Conservation (phyloP, 2,888 invertebrate species). For the Orthonychiurus folsomi region DNA sequence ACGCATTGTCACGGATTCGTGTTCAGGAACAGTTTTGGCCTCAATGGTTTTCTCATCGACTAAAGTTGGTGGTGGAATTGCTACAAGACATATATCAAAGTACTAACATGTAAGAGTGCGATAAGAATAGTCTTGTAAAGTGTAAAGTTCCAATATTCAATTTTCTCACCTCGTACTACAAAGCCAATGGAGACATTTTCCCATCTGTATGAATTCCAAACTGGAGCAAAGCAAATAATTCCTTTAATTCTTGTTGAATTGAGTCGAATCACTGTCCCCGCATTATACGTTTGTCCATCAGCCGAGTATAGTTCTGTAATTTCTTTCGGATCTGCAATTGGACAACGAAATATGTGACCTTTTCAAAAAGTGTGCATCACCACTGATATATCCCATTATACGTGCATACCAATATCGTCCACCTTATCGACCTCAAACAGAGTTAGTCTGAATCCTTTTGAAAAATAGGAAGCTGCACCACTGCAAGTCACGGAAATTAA, state of each 20-base stretch:
- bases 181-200: conserved; percentile 4
- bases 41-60: neutral
- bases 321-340: too few relatives aligned
- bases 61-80: neutral
- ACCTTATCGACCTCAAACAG: too few relatives aligned
- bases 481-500: neutral
- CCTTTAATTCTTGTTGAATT: neutral
- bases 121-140: too few relatives aligned
- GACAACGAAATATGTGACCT: too few relatives aligned
- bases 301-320: too few relatives aligned
- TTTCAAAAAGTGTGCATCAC: too few relatives aligned
- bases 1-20: neutral
- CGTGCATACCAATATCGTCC: too few relatives aligned
- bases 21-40: neutral
- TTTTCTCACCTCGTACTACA: too few relatives aligned
- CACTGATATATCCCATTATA: too few relatives aligned
- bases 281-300: too few relatives aligned
- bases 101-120: too few relatives aligned
- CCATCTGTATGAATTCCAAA: conserved; percentile 2
- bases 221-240: conserved; percentile 1
- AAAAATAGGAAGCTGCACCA: neutral
- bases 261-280: neutral
- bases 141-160: too few relatives aligned
- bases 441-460: conserved; percentile 7
- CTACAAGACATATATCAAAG: neutral